Evolutionary conservation across 2,113 vertebrate genomes (phyloP), one percentile per base, ranked within the genome.

Genomic region (Trinectes maculatus): DNA sequence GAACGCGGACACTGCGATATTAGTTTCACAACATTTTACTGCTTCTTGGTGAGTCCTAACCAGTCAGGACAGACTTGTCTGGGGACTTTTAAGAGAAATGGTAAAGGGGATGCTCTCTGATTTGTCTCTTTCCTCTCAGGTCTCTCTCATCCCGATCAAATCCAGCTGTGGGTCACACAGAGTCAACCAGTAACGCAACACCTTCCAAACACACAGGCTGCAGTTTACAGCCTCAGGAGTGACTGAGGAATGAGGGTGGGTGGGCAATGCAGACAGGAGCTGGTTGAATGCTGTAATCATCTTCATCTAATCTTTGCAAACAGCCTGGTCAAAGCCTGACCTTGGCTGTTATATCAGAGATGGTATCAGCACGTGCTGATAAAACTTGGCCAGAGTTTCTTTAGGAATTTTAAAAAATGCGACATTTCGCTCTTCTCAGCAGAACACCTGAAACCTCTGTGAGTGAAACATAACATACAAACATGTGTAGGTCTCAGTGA

Each of bases 101-200:
- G 13, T 2, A 1, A 53, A 46, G n/a, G 3, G 5, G 36, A 44
- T 1, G 9, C 1, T 47, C 19, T 68, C 31, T 22, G 48, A n/a
- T 39, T 29, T 55, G 29, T 42, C 59, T 47, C 31, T 64, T 31
- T 61, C 36, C 55, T 44, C 15, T 61, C 24, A 64, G 71, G 49
- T 37, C 21, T 63, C 16, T 12, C 33, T 61, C 24, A 42, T 63
- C 28, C 43, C 79, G 51, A 82, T 81, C 70, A 74, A 49, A 37
- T 28, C 56, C 79, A 85, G 81, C 74, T 84, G 88, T 83, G 67
- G 74, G 54, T 70, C 84, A 65, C 79, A 77, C 64, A 43, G 69
- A 71, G 77, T 31, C 18, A 2, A 44, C 56, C 54, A 22, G 64
- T 68, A 83, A 86, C 48, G 62, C 58, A 82, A 84, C 73, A 79